A percentile compares a stretch with the other conserved stretches of the same genome.
Conservation (phyloP, 1,140 invertebrate genomes). For the Drosophila leontia region DNA sequence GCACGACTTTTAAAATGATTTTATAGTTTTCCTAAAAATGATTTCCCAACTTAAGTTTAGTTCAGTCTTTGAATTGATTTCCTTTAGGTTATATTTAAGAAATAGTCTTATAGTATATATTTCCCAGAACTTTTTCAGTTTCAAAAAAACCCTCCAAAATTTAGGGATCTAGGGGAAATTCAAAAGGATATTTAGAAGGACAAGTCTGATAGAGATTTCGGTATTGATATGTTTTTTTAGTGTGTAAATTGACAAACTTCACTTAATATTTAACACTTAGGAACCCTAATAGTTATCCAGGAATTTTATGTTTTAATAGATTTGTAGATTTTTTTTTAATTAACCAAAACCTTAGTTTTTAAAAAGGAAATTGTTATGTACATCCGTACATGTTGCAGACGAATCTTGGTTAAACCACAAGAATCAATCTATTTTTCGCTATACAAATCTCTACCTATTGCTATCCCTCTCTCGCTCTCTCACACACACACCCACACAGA, state of each 20-base stretch:
- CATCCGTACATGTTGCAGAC: neutral
- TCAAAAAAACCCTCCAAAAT: no score
- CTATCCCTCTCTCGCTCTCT: slow-evolving; percentile 17
- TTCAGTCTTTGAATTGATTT: neutral
- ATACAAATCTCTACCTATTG: slow-evolving; percentile 14
- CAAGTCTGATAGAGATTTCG: neutral
- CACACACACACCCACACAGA: slow-evolving; percentile 5
- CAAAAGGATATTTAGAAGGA: neutral
- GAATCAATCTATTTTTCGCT: slow-evolving; percentile 24
- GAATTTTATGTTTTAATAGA: neutral
- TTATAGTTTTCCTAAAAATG: neutral
- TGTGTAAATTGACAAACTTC: neutral
- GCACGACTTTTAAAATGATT: neutral
- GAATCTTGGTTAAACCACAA: neutral
- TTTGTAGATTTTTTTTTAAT: neutral
- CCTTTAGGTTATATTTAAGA: neutral
- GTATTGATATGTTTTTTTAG: neutral
- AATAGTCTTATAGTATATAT: neutral
- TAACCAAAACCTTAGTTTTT: neutral
- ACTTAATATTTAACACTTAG: neutral
- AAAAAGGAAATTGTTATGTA: neutral
- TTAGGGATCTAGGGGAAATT: no score
- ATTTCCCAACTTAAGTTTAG: neutral
- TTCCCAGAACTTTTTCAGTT: neutral
- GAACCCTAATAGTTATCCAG: no score